phyloP scores from a whole-genome alignment of 2,797 vertebrate genomes.

The Chanos chanos region DNA sequence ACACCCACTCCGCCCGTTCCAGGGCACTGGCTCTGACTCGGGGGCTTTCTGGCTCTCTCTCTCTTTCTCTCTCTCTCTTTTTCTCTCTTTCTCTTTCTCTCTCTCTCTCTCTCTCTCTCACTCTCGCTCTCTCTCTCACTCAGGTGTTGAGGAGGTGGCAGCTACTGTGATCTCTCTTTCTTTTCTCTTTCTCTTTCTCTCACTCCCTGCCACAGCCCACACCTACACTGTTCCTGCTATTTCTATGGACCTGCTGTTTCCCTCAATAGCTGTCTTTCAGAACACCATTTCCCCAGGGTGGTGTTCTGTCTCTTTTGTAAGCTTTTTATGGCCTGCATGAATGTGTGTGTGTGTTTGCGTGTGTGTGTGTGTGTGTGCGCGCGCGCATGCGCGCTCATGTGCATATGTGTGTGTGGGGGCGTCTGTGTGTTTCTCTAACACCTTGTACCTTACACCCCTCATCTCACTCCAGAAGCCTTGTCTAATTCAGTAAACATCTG shows the following conservation, averaged over 20 bases:
- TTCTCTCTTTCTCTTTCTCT: slow-evolving; percentile 41
- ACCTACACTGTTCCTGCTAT: slow-evolving; percentile 34
- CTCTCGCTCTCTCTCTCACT: slow-evolving; percentile 24
- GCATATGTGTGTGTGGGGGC: too few relatives aligned
- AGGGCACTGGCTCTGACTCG: slow-evolving; percentile 53
- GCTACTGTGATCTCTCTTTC: not conserved
- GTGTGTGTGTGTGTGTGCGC: not conserved
- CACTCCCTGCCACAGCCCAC: slow-evolving; percentile 13
- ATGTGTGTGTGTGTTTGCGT: slow-evolving; percentile 21
- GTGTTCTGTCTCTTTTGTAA: slow-evolving; percentile 47
- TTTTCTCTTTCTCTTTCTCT: not conserved
- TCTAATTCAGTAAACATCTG: slow-evolving; percentile 36
- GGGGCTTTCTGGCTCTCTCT: slow-evolving; percentile 49
- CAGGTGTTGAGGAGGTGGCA: not conserved
- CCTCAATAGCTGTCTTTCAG: slow-evolving; percentile 52
- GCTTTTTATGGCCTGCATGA: slow-evolving; percentile 40
- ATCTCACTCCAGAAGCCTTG: slow-evolving; percentile 20
- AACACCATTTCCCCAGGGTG: slow-evolving; percentile 43
- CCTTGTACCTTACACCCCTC: slow-evolving; percentile 9
- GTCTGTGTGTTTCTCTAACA: not conserved
- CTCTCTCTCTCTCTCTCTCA: slow-evolving; percentile 26
- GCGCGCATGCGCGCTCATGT: not conserved
- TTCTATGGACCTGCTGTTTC: slow-evolving; percentile 50
- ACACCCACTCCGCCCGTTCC: slow-evolving; percentile 43
- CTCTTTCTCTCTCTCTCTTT: not conserved